Percentiles rank a stretch among this genome's conserved stretches.
Conservation (phyloP, 2,797 vertebrate species). For the Notoglanidium macrostoma region DNA sequence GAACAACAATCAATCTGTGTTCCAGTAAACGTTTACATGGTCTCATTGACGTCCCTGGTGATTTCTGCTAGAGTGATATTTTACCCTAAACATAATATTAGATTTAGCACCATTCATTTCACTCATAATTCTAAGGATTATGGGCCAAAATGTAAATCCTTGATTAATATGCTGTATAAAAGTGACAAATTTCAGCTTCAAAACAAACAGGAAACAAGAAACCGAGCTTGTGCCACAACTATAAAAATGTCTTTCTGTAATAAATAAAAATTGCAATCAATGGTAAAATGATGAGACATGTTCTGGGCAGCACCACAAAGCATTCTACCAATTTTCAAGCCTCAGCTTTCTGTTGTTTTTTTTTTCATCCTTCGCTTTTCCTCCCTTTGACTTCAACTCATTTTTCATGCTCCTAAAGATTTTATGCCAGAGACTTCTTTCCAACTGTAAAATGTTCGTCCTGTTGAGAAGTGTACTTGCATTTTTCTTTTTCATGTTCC, state of each 20-base stretch:
- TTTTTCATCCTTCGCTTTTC: too few species aligned
- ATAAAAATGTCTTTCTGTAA: neutral
- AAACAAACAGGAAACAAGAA: neutral
- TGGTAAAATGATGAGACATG: too few species aligned
- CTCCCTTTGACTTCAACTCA: too few species aligned
- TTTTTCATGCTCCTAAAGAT: too few species aligned
- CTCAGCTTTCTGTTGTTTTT: too few species aligned
- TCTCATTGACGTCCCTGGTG: neutral
- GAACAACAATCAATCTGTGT: neutral
- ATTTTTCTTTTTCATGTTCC: too few species aligned
- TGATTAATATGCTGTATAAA: neutral
- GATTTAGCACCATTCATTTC: neutral
- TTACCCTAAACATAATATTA: neutral
- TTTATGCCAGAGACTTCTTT: too few species aligned
- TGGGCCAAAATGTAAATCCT: neutral
- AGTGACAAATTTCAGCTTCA: neutral
- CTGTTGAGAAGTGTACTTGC: too few species aligned
- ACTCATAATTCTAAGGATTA: neutral
- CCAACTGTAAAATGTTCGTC: too few species aligned
- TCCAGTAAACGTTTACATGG: neutral
- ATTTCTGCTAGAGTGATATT: neutral
- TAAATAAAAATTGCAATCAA: neutral
- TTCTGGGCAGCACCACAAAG: too few species aligned
- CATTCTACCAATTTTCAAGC: too few species aligned
- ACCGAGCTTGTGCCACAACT: neutral